Conservation (phyloP, 2,797 vertebrate genomes). For the Hemibagrus guttatus region DNA sequence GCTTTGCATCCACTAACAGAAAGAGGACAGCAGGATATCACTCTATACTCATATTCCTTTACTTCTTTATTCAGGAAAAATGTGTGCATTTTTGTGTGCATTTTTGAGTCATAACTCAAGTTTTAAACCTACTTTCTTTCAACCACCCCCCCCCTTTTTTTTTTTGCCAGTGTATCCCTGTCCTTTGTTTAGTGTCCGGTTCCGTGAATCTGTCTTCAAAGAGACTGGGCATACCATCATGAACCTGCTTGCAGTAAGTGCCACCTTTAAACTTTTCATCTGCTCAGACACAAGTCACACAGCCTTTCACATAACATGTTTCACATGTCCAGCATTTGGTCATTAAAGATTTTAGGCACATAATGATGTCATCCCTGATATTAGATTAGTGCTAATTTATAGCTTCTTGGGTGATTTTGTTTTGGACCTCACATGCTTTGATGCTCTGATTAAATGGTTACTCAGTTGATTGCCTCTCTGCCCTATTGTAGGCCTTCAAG, state of each 20-base stretch:
- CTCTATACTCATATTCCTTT: not conserved
- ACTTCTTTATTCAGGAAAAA: not conserved
- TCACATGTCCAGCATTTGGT: not conserved
- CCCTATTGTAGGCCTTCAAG: not conserved
- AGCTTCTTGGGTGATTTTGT: not conserved
- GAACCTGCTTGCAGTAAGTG: slow-evolving; percentile 92
- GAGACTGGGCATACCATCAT: slow-evolving; percentile 94
- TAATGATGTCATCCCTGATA: not conserved
- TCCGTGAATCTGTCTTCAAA: slow-evolving; percentile 86
- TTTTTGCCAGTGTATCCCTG: slow-evolving; percentile 75
- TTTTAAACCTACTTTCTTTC: not conserved
- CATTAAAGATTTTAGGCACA: not conserved
- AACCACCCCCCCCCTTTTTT: not conserved
- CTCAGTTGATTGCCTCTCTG: not conserved
- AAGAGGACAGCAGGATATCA: not conserved
- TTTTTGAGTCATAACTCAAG: not conserved
- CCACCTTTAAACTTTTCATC: not conserved
- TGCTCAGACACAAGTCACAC: not conserved
- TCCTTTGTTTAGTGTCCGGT: slow-evolving; percentile 81
- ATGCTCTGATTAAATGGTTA: not conserved
- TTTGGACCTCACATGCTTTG: not conserved
- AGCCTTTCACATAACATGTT: not conserved
- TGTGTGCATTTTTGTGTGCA: not conserved
- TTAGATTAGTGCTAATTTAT: not conserved
- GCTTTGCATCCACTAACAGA: not conserved